A percentile compares a stretch with the other conserved stretches of the same genome.
Evolutionary conservation across 2,888 invertebrate genomes (phyloP).

Genomic region (Molanna angustata): DNA sequence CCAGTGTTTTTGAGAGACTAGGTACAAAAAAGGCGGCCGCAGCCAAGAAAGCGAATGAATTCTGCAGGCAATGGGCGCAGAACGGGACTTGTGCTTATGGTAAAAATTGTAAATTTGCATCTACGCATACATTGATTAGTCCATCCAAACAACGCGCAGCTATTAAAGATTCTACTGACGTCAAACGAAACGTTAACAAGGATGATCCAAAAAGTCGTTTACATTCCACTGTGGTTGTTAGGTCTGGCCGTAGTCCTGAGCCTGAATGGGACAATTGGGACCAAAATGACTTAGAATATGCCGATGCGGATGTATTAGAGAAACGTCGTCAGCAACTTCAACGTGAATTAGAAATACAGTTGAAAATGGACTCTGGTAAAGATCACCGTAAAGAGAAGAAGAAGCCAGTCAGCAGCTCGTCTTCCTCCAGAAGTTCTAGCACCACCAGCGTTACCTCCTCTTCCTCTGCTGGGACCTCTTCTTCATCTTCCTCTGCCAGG

Average conservation of each 20-base stretch:
- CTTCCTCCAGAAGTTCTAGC: constrained; percentile 62
- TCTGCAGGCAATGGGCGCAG: constrained; percentile 75
- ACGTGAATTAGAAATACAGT: constrained; percentile 72
- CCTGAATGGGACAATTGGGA: constrained; percentile 73
- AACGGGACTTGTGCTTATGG: constrained; percentile 76
- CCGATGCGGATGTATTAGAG: constrained; percentile 76
- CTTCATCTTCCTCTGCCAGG: constrained; percentile 40
- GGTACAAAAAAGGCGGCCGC: constrained; percentile 67
- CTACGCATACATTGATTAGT: constrained; percentile 70
- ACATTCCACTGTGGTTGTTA: constrained; percentile 62
- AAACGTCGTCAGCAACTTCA: constrained; percentile 72
- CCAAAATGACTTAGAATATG: constrained; percentile 75
- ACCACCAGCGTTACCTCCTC: constrained; percentile 64
- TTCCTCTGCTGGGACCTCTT: constrained; percentile 61
- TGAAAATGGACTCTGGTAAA: constrained; percentile 71
- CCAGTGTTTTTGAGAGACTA: constrained; percentile 80
- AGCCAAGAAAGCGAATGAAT: constrained; percentile 51
- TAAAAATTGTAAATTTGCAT: constrained; percentile 74
- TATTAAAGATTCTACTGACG: constrained; percentile 56
- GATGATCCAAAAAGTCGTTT: constrained; percentile 63
- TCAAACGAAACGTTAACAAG: constrained; percentile 39
- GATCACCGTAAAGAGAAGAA: constrained; percentile 67
- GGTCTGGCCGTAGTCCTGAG: constrained; percentile 58
- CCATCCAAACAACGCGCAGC: constrained; percentile 70
- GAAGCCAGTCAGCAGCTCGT: constrained; percentile 66